Evolutionary conservation across 1,140 invertebrate genomes (phyloP), one percentile per base, ranked within the genome.

Genomic region (Drosophila yakuba): DNA sequence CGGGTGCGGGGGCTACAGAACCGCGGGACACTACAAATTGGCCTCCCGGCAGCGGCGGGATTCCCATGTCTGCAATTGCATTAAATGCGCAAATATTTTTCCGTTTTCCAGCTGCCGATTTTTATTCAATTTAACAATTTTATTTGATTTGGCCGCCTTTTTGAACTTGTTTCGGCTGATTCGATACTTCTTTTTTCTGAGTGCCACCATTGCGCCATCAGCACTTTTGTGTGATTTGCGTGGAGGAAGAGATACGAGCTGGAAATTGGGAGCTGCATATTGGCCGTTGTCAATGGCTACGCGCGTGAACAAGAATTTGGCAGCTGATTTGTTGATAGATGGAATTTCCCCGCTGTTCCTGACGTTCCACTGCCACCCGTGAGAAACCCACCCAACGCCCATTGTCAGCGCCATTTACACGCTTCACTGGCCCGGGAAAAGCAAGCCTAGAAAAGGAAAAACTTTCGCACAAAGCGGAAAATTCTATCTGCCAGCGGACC

Each of bases 51-150:
- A 45, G 58, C 38, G 60, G 56, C 44, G 25, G 59, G 51, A 72
- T 58, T 72, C 38, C 73, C 58, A 59, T 68, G 54, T 57, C 71
- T 77, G 39, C 62, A 80, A 88, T 88, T 88, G 84, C 83, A 88
- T 89, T 88, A 86, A 88, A 82, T 73, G 75, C 72, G 64, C 78
- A 88, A 78, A 86, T 79, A 82, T 88, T 82, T 77, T 82, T 57
- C 57, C 44, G 67, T 84, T 76, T 85, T 85, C 69, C 82, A 81
- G 78, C 64, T 81, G 73, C 62, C 84, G 84, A 88, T 89, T 88
- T 86, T 88, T 76, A 88, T 88, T 88, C 76, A 88, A 88, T 88
- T 88, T 89, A 88, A 88, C 84, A 89, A 88, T 88, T 88, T 88
- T 83, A 88, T 88, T 88, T 88, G 83, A 88, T 88, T 83, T 80